Base-by-base conservation (phyloP, 2,888 invertebrate genomes). In the Drosophila greeni region DNA sequence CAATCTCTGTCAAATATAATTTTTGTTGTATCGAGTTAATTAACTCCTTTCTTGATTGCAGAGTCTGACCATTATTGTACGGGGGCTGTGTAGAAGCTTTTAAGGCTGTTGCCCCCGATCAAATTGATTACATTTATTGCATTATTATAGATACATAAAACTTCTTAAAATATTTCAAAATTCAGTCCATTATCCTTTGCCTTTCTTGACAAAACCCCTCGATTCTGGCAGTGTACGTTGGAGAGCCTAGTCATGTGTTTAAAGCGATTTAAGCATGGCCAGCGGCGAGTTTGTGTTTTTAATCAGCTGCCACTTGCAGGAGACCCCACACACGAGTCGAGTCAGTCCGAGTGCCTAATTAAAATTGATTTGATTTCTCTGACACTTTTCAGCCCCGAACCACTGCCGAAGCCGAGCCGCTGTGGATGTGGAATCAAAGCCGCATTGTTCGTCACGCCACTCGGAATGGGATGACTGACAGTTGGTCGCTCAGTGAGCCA, bases 301-400 rank as follows among this genome's bases (percentile, higher is more conserved):
- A 83, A 82, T 82, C 74, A 83, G 72, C 83, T 75, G 78, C 75
- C 83, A 79, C 78, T 79, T 82, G 78, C 80, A 55, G 12, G 68
- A 69, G 82, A 83, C 83, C 83, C 58, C 79, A 80, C 79, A 81
- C 66, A 69, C 42, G 42, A 67, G 43, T 57, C 52, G 61, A 42
- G 37, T 56, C 47, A 60, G 62, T 40, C 47, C 36, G 29, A 75
- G 71, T 70, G 75, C 74, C 83, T 82, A 82, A 82, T 82, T 84
- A 84, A 84, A 82, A 84, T 84, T 82, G 81, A 82, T 84, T 82
- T 84, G 84, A 82, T 84, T 84, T 80, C 77, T 69, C 82, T 81
- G 84, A 84, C 84, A 81, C 84, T 82, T 84, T 82, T 77, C 70
- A 64, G 64, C 29, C 36, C 34, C 52, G 40, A 62, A 24, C 42